Base-by-base conservation (phyloP, 2,797 vertebrate genomes). In the Acanthopagrus latus region DNA sequence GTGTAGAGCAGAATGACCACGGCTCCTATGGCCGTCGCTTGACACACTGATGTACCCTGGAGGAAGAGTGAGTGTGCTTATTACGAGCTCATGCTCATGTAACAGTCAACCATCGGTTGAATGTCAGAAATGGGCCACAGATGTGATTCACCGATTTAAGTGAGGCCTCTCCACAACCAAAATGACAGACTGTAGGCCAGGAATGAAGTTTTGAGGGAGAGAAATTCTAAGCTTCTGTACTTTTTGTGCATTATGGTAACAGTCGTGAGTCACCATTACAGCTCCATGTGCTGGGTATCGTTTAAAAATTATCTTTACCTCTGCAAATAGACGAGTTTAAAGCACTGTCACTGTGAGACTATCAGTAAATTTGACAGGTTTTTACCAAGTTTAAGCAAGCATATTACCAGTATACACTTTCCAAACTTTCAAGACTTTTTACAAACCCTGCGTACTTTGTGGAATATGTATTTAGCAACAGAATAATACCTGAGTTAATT, bases 1-100 rank as follows among this genome's bases (percentile, higher is more conserved):
- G 96, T 96, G 90, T 97, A 99, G 13, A 99, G 95, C 25, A 97
- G 94, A 77, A 97, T 95, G 1, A 97, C 96, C 33, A 96, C 87
- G 3, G 96, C 96, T 55, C 97, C 96, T 5, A 97, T 95, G 12
- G 96, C 94, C 11, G 97, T 95, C 1, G 97, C 97, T 92, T 98
- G 97, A 90, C 96, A 97, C 87, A 98, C 95, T 5, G 98, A 98
- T 7, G 97, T 97, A 78, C 98, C 98, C 98, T 99, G 74, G 58
- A 73, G 69, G 76, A 58, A 74, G 60, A 89, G 46, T 43, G 25
- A 29, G 7, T 10, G 8, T 3, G 21, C 16, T 87, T 74, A 81
- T 50, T 72, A 78, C 48, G 50, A 71, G 66, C 38, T 73, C 29
- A 29, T 4, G 20, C 47, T 70, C 58, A 64, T 12, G 29, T n/a